phyloP scores from a whole-genome alignment of 2,113 vertebrate genomes.

The Nyctibius bracteatus region DNA sequence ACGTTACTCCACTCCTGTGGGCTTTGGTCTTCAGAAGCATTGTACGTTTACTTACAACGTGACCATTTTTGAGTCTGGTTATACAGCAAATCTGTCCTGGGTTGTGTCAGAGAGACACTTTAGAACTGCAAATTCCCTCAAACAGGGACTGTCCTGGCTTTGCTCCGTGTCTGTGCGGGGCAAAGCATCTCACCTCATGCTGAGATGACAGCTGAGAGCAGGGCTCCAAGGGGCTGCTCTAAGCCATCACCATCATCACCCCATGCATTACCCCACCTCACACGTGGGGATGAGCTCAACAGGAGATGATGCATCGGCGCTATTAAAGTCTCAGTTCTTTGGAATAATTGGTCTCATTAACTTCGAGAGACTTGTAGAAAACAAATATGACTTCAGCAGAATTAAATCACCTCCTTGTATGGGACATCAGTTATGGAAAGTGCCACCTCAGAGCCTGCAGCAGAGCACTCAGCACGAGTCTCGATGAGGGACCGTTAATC shows the following conservation, averaged over 20 bases:
- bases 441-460: not conserved
- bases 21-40: not conserved
- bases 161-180: not conserved
- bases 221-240: not conserved
- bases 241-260: not conserved
- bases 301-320: not conserved
- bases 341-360: conserved; percentile 4
- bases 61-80: not conserved
- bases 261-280: not conserved
- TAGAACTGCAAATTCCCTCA: not conserved
- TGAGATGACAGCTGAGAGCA: rapidly evolving
- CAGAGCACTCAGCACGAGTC: not conserved
- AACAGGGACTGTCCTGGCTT: not conserved
- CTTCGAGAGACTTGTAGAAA: not conserved
- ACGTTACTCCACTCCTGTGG: not conserved
- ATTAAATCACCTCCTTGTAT: not conserved
- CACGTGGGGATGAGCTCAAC: not conserved
- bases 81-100: not conserved
- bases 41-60: not conserved
- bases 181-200: not conserved
- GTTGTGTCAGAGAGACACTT: not conserved
- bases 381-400: not conserved
- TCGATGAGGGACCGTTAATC: not conserved
- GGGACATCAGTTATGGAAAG: not conserved
- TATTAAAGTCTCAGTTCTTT: not conserved